Conservation (phyloP, 2,797 vertebrate genomes). For the Sebastiscus albofasciatus region DNA sequence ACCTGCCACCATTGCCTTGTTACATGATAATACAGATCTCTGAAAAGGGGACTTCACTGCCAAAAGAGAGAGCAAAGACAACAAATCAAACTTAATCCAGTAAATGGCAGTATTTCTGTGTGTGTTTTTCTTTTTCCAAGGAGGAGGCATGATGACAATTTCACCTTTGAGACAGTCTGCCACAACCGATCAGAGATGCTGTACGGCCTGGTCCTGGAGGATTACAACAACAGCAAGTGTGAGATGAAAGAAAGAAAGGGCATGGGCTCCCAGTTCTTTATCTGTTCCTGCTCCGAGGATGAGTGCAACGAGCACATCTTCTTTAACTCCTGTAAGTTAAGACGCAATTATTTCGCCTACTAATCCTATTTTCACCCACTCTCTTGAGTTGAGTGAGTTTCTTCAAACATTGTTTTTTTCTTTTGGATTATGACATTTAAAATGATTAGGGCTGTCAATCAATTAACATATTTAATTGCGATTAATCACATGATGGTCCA, state of each 20-base stretch:
- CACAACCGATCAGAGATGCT: constrained; percentile 85
- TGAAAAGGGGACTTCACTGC: not conserved
- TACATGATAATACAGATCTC: constrained; percentile 6
- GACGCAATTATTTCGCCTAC: not conserved
- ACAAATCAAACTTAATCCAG: not conserved
- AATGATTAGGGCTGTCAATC: not conserved
- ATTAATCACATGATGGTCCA: no score
- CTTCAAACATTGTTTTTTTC: not conserved
- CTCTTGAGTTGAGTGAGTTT: not conserved
- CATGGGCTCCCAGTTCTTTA: constrained; percentile 86
- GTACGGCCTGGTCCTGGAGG: constrained; percentile 84
- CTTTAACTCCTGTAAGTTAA: constrained; percentile 84
- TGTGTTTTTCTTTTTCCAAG: constrained; percentile 67
- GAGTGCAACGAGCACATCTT: constrained; percentile 88
- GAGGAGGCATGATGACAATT: constrained; percentile 87
- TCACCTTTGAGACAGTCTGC: constrained; percentile 91
- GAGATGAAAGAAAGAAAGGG: constrained; percentile 88
- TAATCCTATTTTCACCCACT: not conserved
- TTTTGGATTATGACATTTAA: not conserved
- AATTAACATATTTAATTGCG: no score
- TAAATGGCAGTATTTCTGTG: not conserved
- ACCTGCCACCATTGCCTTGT: not conserved
- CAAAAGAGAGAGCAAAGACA: not conserved
- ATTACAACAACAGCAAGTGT: constrained; percentile 84
- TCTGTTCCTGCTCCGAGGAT: constrained; percentile 89